Conservation (phyloP, 2,113 vertebrate species). For the Bombycilla garrulus region DNA sequence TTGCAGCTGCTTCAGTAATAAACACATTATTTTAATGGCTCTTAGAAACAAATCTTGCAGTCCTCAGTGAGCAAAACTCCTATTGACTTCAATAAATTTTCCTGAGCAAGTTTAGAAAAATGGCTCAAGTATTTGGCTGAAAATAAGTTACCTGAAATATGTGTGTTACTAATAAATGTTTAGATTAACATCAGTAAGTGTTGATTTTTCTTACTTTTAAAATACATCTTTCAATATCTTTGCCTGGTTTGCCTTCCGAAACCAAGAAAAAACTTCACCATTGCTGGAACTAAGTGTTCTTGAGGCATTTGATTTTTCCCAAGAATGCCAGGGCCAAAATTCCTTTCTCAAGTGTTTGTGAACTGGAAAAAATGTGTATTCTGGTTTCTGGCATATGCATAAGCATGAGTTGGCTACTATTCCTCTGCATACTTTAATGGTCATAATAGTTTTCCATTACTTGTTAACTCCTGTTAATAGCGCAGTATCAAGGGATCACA, state of each 20-base stretch:
- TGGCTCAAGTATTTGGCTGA: not conserved
- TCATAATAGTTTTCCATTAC: slow-evolving; percentile 43
- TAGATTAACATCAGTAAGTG: too few relatives aligned
- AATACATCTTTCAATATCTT: not conserved
- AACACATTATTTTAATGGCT: slow-evolving; percentile 47
- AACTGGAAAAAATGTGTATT: slow-evolving; percentile 57
- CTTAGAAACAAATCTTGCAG: slow-evolving; percentile 14
- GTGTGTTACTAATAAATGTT: not conserved
- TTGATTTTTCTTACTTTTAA: slow-evolving; percentile 13
- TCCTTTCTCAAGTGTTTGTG: slow-evolving; percentile 41
- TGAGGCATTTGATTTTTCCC: slow-evolving; percentile 10
- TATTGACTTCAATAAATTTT: not conserved
- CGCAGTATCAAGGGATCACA: not conserved
- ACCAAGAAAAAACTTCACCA: not conserved
- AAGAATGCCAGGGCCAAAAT: slow-evolving; percentile 21
- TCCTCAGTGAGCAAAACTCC: not conserved
- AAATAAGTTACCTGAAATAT: not conserved
- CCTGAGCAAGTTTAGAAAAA: not conserved
- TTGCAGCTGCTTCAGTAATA: slow-evolving; percentile 59
- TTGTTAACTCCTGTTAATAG: slow-evolving; percentile 46
- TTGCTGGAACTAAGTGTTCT: slow-evolving; percentile 17
- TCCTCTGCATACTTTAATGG: slow-evolving; percentile 34
- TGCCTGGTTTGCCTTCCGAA: not conserved
- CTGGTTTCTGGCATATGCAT: slow-evolving; percentile 42
- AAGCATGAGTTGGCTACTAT: not conserved